phyloP scores from a whole-genome alignment of 1,140 invertebrate species.

The Caenorhabditis elegans region DNA sequence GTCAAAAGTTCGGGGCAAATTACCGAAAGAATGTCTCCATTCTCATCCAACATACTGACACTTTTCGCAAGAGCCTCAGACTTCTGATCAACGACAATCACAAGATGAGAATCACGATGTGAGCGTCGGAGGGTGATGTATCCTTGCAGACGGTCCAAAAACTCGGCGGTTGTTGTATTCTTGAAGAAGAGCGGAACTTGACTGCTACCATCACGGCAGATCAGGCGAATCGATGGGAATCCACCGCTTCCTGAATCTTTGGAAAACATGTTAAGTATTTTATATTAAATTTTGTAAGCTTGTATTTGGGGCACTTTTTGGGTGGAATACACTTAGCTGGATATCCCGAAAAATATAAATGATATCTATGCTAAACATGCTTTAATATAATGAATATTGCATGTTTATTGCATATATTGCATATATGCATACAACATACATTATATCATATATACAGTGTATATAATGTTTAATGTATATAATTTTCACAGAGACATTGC shows the following conservation, averaged over 20 bases:
- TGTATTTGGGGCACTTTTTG: no score
- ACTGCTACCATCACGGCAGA: neutral
- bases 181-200: neutral
- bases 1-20: neutral
- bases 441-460: no score
- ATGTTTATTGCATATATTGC: no score
- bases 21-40: slow-evolving; percentile 54
- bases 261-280: no score
- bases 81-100: slow-evolving; percentile 46
- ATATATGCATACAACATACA: no score
- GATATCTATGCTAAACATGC: no score
- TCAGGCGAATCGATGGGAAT: neutral
- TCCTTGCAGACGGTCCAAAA: neutral
- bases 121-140: slow-evolving; percentile 52
- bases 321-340: slow-evolving; percentile 35
- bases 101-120: slow-evolving; percentile 32
- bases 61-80: slow-evolving; percentile 51
- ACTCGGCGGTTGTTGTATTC: neutral
- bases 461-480: no score
- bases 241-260: neutral
- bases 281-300: no score
- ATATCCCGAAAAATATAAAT: no score
- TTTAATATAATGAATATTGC: no score
- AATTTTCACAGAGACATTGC: no score
- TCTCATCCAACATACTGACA: slow-evolving; percentile 46